Evolutionary conservation across 2,888 invertebrate species (phyloP).

Genomic region (Sinohyriopsis cumingii): DNA sequence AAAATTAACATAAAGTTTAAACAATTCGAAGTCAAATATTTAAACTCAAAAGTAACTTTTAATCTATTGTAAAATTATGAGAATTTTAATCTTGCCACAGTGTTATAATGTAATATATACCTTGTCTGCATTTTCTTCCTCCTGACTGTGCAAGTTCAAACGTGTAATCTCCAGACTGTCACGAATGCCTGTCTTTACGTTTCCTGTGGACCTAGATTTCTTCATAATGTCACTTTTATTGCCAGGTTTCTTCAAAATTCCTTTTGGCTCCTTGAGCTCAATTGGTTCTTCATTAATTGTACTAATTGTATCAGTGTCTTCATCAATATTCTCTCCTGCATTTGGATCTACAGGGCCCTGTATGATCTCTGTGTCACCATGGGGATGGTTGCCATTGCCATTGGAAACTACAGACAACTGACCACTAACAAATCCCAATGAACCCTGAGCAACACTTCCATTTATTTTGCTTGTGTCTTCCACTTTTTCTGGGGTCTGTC

Average conservation of each 20-base stretch:
- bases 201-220: constrained; percentile 45
- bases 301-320: constrained; percentile 31
- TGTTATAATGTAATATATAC: constrained; percentile 12
- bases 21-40: too few species aligned
- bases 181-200: constrained; percentile 38
- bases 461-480: constrained; percentile 7
- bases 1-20: too few species aligned
- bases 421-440: constrained; percentile 24
- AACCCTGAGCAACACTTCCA: constrained; percentile 16
- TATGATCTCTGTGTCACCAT: neutral
- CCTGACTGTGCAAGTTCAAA: constrained; percentile 36
- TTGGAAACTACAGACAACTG: constrained; percentile 12
- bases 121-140: constrained; percentile 35
- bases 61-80: too few species aligned
- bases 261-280: constrained; percentile 27
- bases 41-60: too few species aligned
- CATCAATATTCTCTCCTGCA: constrained; percentile 21
- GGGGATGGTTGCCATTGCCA: constrained; percentile 3
- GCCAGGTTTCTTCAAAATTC: constrained; percentile 45
- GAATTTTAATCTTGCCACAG: too few species aligned
- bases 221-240: constrained; percentile 33
- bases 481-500: neutral
- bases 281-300: constrained; percentile 31
- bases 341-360: too few species aligned
- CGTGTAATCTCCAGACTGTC: constrained; percentile 59